Conservation (phyloP, 2,888 invertebrate genomes). For the Drosophila bunnanda region DNA sequence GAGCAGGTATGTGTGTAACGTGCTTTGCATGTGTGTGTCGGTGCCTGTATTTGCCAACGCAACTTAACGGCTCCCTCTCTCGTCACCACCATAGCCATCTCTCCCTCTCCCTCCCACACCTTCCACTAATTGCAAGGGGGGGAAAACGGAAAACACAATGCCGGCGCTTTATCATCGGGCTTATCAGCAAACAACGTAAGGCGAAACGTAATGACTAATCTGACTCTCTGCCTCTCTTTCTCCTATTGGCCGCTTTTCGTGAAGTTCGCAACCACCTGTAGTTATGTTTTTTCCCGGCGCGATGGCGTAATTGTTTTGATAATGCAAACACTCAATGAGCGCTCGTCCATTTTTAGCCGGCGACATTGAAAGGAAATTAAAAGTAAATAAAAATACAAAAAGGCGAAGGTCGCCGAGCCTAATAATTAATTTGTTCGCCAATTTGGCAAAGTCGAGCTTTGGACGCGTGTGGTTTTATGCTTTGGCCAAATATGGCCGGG, state of each 20-base stretch:
- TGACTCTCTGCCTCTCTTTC: background rate
- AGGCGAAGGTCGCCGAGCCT: conserved; percentile 38
- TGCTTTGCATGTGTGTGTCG: conserved; percentile 15
- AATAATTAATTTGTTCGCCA: conserved; percentile 64
- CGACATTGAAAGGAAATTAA: conserved; percentile 83
- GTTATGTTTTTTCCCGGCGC: conserved; percentile 36
- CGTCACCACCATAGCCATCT: background rate
- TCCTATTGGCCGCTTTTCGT: conserved; percentile 9
- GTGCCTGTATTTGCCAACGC: conserved; percentile 36
- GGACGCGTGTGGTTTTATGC: conserved; percentile 51
- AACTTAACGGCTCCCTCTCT: conserved; percentile 22
- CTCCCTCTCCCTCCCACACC: conserved; percentile 32
- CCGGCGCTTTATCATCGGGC: conserved; percentile 73
- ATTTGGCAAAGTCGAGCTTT: conserved; percentile 64
- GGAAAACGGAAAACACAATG: conserved; percentile 55
- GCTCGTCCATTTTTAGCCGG: conserved; percentile 70
- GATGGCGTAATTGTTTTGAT: conserved; percentile 75
- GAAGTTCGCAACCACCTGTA: conserved; percentile 34
- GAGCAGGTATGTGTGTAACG: conserved; percentile 33
- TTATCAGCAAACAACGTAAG: conserved; percentile 65
- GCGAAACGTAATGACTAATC: conserved; percentile 46
- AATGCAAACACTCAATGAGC: conserved; percentile 57
- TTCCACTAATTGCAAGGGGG: conserved; percentile 63
- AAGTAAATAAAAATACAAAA: conserved; percentile 64
- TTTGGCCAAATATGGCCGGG: conserved; percentile 44